A percentile compares a stretch with the other conserved stretches of the same genome.
These are phyloP conservation scores for Pelodiscus sinensis DNA, from an alignment of 2,113 vertebrate species.

Conservation along the genomic window DNA sequence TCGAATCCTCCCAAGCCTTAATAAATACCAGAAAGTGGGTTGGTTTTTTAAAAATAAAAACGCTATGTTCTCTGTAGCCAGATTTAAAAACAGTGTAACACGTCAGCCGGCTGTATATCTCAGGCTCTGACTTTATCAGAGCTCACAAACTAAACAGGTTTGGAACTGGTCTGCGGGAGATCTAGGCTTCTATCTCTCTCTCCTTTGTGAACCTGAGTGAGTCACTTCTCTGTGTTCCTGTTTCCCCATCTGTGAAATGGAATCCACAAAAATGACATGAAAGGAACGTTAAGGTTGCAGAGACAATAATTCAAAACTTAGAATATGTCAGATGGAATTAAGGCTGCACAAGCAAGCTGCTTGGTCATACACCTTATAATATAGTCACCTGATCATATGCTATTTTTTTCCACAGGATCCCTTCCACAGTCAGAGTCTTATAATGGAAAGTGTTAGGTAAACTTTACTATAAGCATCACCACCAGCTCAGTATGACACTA, in stretches of 20 bases:
- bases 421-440: background rate
- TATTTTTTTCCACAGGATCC: background rate
- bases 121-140: background rate
- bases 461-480: background rate
- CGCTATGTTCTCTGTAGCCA: background rate
- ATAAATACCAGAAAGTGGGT: background rate
- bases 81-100: background rate
- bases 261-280: background rate
- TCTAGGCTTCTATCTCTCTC: background rate
- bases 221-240: background rate
- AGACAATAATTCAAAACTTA: background rate
- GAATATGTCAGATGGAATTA: background rate
- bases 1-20: background rate
- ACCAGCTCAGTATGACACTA: background rate
- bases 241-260: background rate
- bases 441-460: background rate
- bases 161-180: background rate
- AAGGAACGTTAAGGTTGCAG: background rate
- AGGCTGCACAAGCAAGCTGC: background rate
- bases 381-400: background rate
- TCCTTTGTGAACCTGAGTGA: background rate
- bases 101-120: background rate
- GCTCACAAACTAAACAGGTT: background rate
- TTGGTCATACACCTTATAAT: fast-evolving
- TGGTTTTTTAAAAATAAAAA: background rate